Percentiles rank a stretch among this genome's conserved stretches.
Evolutionary conservation across 1,140 invertebrate species (phyloP).

Genomic region (Pemphigus obesinymphae): DNA sequence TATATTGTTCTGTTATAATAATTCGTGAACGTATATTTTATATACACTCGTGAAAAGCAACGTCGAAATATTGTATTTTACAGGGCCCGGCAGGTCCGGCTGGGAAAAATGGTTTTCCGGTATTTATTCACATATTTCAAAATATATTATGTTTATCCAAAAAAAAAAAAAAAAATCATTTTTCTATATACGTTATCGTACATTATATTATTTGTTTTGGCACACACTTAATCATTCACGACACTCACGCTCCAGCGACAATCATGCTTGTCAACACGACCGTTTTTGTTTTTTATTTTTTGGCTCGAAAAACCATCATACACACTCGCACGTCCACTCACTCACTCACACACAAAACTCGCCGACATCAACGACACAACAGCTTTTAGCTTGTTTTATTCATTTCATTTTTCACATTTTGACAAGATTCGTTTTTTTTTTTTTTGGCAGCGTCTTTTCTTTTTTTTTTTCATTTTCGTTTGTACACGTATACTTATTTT

Average conservation of each 20-base stretch:
- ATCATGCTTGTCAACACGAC: slow-evolving; percentile 23
- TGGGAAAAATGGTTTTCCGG: slow-evolving; percentile 85
- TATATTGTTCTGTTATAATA: no score
- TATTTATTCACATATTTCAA: slow-evolving; percentile 56
- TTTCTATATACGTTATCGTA: not conserved
- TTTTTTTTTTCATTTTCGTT: not conserved
- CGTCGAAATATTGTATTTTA: slow-evolving; percentile 53
- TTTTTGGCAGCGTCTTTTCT: slow-evolving; percentile 8
- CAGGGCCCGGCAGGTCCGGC: slow-evolving; percentile 72
- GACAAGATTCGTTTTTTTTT: not conserved
- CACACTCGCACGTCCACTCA: not conserved
- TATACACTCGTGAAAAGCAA: not conserved
- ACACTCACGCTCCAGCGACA: not conserved
- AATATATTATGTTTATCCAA: slow-evolving; percentile 39
- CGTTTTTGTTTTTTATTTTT: not conserved
- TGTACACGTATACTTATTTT: not conserved
- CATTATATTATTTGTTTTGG: slow-evolving; percentile 46
- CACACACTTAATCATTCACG: slow-evolving; percentile 25
- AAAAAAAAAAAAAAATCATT: slow-evolving; percentile 50
- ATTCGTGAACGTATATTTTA: not conserved
- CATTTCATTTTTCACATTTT: slow-evolving; percentile 2
- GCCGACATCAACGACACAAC: not conserved
- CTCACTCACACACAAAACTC: not conserved
- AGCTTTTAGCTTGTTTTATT: not conserved
- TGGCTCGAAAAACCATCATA: not conserved